phyloP scores from a whole-genome alignment of 2,888 invertebrate species.

The Pyralis farinalis region DNA sequence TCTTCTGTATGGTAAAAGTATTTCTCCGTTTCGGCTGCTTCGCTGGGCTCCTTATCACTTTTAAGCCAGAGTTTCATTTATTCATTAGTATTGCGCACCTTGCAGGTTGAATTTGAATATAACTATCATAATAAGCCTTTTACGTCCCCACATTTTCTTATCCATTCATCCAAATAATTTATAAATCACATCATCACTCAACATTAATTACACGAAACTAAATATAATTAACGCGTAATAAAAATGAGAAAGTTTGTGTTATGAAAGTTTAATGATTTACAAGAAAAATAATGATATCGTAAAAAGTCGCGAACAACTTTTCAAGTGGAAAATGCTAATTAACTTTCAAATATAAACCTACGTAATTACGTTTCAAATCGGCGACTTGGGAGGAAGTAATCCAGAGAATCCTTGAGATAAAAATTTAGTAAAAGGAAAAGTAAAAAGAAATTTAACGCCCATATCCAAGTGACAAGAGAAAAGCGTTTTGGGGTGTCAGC shows the following conservation, averaged over 20 bases:
- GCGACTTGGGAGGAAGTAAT: slow-evolving; percentile 23
- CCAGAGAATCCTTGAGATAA: slow-evolving; percentile 24
- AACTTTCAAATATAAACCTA: slow-evolving; percentile 25
- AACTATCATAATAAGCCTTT: no score
- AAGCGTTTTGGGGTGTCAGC: background rate
- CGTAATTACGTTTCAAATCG: slow-evolving; percentile 31
- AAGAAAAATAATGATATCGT: slow-evolving; percentile 5
- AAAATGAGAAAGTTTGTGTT: background rate
- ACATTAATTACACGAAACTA: no score
- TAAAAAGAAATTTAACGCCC: slow-evolving; percentile 16
- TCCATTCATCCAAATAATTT: no score
- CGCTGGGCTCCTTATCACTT: no score
- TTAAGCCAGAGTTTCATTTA: no score
- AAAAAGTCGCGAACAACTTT: slow-evolving; percentile 11
- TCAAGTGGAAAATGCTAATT: slow-evolving; percentile 22
- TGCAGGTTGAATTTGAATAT: no score
- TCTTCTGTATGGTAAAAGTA: no score
- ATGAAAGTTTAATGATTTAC: slow-evolving; percentile 7
- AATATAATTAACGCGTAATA: no score
- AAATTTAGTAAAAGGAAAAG: slow-evolving; percentile 25
- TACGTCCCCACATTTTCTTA: no score
- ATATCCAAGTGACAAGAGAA: slow-evolving; percentile 9
- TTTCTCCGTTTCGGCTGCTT: no score
- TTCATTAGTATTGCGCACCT: no score
- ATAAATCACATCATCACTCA: no score